Conservation (phyloP, 1,140 invertebrate genomes). For the Sarcophaga peregrina region DNA sequence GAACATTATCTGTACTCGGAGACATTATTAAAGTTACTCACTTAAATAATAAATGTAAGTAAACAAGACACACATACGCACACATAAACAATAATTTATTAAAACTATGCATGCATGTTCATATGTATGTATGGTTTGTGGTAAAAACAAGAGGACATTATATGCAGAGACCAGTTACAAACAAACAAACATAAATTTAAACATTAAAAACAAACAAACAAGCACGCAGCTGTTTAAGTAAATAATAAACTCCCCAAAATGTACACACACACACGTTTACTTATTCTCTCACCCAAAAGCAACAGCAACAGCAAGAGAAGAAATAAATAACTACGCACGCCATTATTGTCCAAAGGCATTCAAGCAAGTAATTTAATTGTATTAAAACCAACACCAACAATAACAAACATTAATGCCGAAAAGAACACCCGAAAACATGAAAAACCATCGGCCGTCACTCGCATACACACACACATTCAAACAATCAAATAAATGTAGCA, state of each 20-base stretch:
- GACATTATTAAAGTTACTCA: too few relatives aligned
- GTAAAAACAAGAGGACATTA: conserved; percentile 2
- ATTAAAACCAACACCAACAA: neutral
- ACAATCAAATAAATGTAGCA: neutral
- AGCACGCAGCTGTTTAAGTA: conserved; percentile 2
- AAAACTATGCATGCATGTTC: too few relatives aligned
- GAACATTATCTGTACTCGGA: too few relatives aligned
- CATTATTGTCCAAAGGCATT: conserved; percentile 25
- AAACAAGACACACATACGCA: too few relatives aligned
- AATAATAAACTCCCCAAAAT: conserved; percentile 1
- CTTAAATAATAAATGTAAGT: too few relatives aligned
- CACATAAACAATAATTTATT: too few relatives aligned
- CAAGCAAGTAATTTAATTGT: neutral
- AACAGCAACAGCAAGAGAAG: too few relatives aligned
- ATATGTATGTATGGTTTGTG: too few relatives aligned
- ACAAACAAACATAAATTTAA: neutral
- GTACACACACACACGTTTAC: neutral
- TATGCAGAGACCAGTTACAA: neutral
- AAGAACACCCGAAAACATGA: conserved; percentile 18
- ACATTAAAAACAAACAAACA: conserved; percentile 1
- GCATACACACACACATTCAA: neutral
- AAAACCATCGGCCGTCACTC: neutral
- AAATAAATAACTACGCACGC: neutral
- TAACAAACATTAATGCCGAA: neutral
- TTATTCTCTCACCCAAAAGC: neutral